Evolutionary conservation across 2,888 invertebrate genomes (phyloP).

Genomic region (Tenthredo amoena): DNA sequence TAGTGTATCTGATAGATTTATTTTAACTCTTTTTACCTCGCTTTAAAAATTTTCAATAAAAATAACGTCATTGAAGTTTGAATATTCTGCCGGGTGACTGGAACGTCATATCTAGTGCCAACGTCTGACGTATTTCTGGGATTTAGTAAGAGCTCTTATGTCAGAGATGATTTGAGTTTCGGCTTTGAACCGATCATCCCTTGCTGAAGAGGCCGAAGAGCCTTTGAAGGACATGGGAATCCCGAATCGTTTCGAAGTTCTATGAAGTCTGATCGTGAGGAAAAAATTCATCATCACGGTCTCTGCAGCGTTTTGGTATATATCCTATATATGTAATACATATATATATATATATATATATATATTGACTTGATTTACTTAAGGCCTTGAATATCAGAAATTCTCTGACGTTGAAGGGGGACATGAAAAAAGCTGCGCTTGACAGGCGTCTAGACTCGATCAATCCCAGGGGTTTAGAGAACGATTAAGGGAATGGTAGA

Average conservation of each 20-base stretch:
- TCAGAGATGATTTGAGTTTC: neutral
- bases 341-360: no score
- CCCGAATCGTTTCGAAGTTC: neutral
- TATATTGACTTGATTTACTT: constrained; percentile 1
- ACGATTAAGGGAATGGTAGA: neutral
- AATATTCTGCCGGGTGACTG: neutral
- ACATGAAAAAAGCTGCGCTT: neutral
- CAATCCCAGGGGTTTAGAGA: constrained; percentile 13
- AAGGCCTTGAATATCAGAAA: neutral
- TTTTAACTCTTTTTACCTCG: neutral
- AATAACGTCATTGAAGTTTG: neutral
- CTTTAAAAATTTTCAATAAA: neutral
- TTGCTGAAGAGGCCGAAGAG: neutral
- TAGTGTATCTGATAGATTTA: neutral
- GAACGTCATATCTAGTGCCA: neutral
- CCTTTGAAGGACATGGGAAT: neutral
- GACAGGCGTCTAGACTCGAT: constrained; percentile 31
- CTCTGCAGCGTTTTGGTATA: neutral
- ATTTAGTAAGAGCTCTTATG: neutral
- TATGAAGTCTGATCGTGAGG: neutral
- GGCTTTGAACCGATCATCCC: constrained; percentile 5
- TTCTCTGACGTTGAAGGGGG: neutral
- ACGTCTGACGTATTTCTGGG: neutral
- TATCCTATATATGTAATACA: no score
- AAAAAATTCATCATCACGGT: neutral